Evolutionary conservation across 2,888 invertebrate genomes (phyloP), one percentile per base, ranked within the genome.

Genomic region (Minunthozetes semirufus): DNA sequence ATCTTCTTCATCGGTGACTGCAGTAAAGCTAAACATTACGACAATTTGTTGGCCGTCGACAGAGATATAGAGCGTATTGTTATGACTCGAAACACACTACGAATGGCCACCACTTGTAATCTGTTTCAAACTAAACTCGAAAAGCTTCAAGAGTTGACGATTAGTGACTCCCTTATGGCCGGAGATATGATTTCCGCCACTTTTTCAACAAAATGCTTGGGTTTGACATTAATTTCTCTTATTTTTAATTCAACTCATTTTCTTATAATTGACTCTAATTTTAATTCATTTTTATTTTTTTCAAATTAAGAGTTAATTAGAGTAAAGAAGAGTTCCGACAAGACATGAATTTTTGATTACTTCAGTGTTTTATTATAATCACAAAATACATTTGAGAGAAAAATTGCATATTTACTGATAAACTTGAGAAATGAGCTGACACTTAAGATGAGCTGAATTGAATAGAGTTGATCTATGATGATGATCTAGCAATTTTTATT

Each of bases 121-220:
- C 46, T 75, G 19, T 72, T 75, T 27, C 75, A 75, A 25, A 70
- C 71, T 25, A 75, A 75, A 63, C 48, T 75, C 15, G 75, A 75
- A 46, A 27, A 29, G n/a, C 46, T 75, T 22, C 38, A 19, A 25
- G 75, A 75, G 29, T 27, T 75, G 17, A 38, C n/a, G 3, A 46
- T 75, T 27, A 72, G 15, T n/a, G 75, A 75, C 19, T 75, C 71
- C 19, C 46, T 75, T 25, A 38, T 75, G 13, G 75, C 75, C 19
- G 75, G 75, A 11, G 75, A 75, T 38, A 75, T 75, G 75, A 75
- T 75, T 42, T 72, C 71, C 0, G 50, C 75, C 3, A 75, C 75
- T 25, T 75, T 75, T 33, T 75, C 75, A 0, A 75, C 75, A 0
- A 42, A 70, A 53, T 75, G 75, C 48, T 53, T 75, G 33, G 74